phyloP scores from a whole-genome alignment of 2,113 vertebrate genomes.

The Rissa tridactyla region DNA sequence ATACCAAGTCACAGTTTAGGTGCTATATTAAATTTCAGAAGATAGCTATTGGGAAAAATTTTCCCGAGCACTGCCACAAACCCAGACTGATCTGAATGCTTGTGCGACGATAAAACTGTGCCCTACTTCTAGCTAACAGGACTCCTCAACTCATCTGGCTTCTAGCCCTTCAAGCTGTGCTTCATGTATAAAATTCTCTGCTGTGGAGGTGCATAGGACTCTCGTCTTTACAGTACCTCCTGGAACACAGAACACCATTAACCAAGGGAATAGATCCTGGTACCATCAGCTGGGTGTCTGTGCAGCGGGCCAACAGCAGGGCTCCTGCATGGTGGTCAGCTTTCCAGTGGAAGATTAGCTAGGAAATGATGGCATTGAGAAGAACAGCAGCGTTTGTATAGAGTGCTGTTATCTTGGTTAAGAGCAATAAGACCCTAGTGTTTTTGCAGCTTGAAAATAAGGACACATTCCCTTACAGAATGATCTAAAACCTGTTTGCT shows the following conservation, averaged over 20 bases:
- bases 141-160: neutral
- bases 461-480: neutral
- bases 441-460: neutral
- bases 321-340: neutral
- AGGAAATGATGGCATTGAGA: neutral
- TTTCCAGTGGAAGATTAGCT: neutral
- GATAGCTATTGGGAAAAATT: neutral
- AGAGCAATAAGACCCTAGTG: neutral
- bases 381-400: rapidly evolving
- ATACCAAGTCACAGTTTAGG: neutral
- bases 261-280: neutral
- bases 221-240: rapidly evolving
- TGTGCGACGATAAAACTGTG: neutral
- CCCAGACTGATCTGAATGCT: neutral
- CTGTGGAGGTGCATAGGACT: neutral
- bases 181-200: neutral
- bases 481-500: neutral
- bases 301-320: neutral
- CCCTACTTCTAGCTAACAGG: neutral
- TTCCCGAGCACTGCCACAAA: neutral
- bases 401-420: neutral
- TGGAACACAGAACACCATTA: neutral
- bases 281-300: neutral
- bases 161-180: neutral
- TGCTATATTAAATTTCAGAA: neutral